Base-by-base conservation (phyloP, 2,888 invertebrate genomes). In the Eupithecia tripunctaria region DNA sequence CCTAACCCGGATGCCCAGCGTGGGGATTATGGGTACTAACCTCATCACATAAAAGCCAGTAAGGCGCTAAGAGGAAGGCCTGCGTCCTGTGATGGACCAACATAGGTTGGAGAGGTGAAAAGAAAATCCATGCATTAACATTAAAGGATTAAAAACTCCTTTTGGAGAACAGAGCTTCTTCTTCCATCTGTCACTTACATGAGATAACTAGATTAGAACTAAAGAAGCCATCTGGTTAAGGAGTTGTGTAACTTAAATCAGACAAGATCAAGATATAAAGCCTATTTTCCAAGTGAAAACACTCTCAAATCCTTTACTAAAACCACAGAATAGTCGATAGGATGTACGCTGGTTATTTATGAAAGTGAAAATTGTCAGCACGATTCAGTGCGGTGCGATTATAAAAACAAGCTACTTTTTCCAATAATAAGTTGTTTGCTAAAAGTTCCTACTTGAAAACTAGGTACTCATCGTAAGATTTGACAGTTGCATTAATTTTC, bases 261-360 rank as follows among this genome's bases (percentile, higher is more conserved):
- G n/a, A n/a, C n/a, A n/a, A n/a, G n/a, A n/a, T 21, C 4, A 51
- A 56, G 56, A 56, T 25, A 56, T 56, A 56, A 14, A 56, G 56
- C 25, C 56, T 25, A 56, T 21, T 56, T 25, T 51, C 47, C 47
- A 21, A 51, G 3, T 10, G 21, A 1, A 25, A 21, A 25, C 56
- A n/a, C 25, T 25, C 56, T 56, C 21, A 56, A 25, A 56, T 14
- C 12, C 56, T 56, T 56, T 56, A 56, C 56, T 5, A 25, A 56
- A 25, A 56, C 56, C 56, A 56, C 56, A 56, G 56, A 56, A 56
- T 56, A 56, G 21, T 56, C 56, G 25, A 56, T 56, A 56, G 1
- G 5, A 14, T 1, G 4, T 56, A 56, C 8, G 1, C 56, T 21
- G 47, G 8, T 56, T 56, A 56, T 56, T 56, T 21, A 56, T 56